These are phyloP conservation scores for Rhodophaea formosa DNA, from an alignment of 2,888 invertebrate genomes.

Conservation along the genomic window DNA sequence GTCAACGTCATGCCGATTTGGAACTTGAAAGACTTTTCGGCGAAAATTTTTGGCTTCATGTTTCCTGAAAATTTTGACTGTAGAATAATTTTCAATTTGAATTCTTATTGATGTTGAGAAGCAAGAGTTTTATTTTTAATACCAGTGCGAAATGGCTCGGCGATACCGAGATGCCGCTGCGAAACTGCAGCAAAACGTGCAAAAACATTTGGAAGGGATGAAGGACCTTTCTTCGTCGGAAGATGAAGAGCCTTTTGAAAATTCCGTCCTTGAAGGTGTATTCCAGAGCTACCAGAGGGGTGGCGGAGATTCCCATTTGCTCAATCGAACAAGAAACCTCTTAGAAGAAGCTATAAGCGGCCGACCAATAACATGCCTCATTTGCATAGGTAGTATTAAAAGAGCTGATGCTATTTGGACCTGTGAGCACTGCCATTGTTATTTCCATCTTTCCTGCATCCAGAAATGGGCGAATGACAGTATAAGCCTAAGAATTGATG, in stretches of 20 bases:
- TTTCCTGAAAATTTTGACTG: neutral
- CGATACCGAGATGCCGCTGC: conserved; percentile 71
- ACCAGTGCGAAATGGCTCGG: conserved; percentile 53
- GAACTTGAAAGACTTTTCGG: conserved; percentile 27
- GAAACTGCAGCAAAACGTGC: conserved; percentile 69
- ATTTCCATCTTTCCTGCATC: conserved; percentile 93
- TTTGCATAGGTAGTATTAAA: conserved; percentile 94
- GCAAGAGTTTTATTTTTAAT: neutral
- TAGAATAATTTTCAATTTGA: neutral
- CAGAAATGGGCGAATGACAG: conserved; percentile 96
- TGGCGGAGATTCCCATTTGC: conserved; percentile 64
- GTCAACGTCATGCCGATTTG: conserved; percentile 38
- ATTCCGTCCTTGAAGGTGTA: conserved; percentile 62
- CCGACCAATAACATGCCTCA: conserved; percentile 91
- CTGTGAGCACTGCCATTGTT: conserved; percentile 90
- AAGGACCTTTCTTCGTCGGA: conserved; percentile 71
- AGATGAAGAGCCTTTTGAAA: conserved; percentile 69
- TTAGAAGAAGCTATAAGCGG: conserved; percentile 90
- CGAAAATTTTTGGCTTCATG: no score
- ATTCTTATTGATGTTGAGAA: neutral
- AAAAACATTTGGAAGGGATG: conserved; percentile 69
- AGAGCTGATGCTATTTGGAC: conserved; percentile 93
- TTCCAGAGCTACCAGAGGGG: conserved; percentile 66
- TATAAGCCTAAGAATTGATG: conserved; percentile 85
- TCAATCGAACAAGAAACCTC: conserved; percentile 84